Conservation (phyloP, 2,113 vertebrate species). For the Sinocyclocheilus rhinocerous region DNA sequence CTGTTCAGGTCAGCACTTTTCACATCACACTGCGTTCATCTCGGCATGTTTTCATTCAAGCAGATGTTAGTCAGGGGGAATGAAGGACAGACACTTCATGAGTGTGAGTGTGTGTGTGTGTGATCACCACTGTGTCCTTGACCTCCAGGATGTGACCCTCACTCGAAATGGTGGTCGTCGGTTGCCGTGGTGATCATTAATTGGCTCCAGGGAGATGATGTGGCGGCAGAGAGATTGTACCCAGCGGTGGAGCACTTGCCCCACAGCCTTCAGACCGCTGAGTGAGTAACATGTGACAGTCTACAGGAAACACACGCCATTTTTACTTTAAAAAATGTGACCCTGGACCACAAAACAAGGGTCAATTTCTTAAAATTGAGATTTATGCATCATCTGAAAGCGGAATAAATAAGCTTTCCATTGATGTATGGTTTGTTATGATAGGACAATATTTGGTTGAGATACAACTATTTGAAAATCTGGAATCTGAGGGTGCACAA, state of each 20-base stretch:
- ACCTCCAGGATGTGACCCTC: slow-evolving; percentile 85
- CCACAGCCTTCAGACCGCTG: slow-evolving; percentile 82
- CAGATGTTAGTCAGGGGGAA: not conserved
- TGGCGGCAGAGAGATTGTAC: slow-evolving; percentile 87
- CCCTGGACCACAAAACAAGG: no score
- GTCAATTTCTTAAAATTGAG: no score
- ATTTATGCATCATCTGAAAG: no score
- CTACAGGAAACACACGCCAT: no score
- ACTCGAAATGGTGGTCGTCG: slow-evolving; percentile 97
- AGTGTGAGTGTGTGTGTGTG: not conserved
- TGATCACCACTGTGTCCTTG: slow-evolving; percentile 30
- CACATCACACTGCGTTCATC: not conserved
- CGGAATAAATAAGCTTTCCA: no score
- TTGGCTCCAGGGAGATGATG: slow-evolving; percentile 90
- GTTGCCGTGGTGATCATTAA: slow-evolving; percentile 88
- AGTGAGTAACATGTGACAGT: slow-evolving; percentile 76
- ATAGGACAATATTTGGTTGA: no score
- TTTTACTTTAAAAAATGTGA: not conserved
- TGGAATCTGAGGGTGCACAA: no score
- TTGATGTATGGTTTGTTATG: no score
- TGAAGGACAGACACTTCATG: not conserved
- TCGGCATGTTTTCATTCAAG: not conserved
- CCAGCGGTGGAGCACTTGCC: slow-evolving; percentile 91
- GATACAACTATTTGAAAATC: no score
- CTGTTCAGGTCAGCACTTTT: not conserved